These are phyloP conservation scores for Boloria euphrosyne DNA, from an alignment of 2,888 invertebrate genomes.

Conservation along the genomic window DNA sequence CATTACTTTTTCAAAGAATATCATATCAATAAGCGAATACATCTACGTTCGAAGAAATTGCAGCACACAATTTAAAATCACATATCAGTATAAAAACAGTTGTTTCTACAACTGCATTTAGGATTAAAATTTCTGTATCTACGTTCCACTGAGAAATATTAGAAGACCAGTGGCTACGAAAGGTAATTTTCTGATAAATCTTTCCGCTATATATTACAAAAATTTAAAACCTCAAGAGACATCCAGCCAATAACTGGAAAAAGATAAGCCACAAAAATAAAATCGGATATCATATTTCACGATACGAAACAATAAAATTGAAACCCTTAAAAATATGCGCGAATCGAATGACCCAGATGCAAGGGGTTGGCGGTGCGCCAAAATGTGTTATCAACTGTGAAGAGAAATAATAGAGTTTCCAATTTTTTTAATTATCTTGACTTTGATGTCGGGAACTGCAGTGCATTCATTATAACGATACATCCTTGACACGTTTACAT, in stretches of 20 bases:
- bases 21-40: not conserved
- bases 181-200: no score
- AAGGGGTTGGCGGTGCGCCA: slow-evolving; percentile 65
- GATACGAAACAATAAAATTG: slow-evolving; percentile 47
- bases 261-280: slow-evolving; percentile 31
- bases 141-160: no score
- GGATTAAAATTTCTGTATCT: no score
- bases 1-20: slow-evolving; percentile 2
- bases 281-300: slow-evolving; percentile 40
- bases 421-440: slow-evolving; percentile 78
- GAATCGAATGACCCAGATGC: slow-evolving; percentile 70
- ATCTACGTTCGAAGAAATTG: slow-evolving; percentile 4
- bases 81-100: no score
- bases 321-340: slow-evolving; percentile 48
- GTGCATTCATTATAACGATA: slow-evolving; percentile 44
- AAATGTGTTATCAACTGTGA: slow-evolving; percentile 67
- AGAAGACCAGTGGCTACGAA: no score
- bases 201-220: not conserved
- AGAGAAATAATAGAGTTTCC: slow-evolving; percentile 63
- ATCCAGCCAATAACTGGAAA: slow-evolving; percentile 26
- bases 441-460: slow-evolving; percentile 55
- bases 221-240: not conserved
- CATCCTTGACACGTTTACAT: slow-evolving; percentile 46
- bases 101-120: no score
- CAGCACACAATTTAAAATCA: not conserved